Evolutionary conservation across 2,797 vertebrate species (phyloP), one percentile per base, ranked within the genome.

Genomic region (Loriculus beryllinus): DNA sequence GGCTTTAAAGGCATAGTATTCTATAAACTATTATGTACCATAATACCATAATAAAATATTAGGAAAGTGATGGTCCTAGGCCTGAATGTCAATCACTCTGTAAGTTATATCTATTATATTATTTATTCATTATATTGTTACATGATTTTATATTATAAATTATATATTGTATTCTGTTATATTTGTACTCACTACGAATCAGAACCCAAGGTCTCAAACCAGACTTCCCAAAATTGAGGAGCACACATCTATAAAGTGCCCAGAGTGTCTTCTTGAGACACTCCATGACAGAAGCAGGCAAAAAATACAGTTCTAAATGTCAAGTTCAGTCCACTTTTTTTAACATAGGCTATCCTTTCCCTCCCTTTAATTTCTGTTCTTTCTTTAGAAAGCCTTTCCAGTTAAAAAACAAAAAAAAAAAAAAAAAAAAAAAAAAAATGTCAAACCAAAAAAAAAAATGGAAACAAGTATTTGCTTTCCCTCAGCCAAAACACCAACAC

Each of bases 401-500:
- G 25, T 77, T 87, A 62, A 23, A 84, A 70, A 51, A 92, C n/a
- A 85, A 82, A 75, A 19, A 37, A 37, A 37, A 37, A 37, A 37
- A 37, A 37, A 37, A 37, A 37, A 37, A 37, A 85, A 80, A 48
- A 92, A 87, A 80, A 19, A 11, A 82, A 25, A 5, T 68, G 33
- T 74, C 48, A 77, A 35, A 52, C 47, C 37, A 37, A 45, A 84
- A 56, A 48, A 86, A 56, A 56, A 67, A 49, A 7, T 74, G 31
- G 48, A 75, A 77, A 75, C 18, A 28, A 70, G 9, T 56, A 82
- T 16, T 82, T 68, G 47, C 22, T 82, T 77, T 22, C 37, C 26
- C 68, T 52, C 82, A 89, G 40, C 57, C 57, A 82, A 92, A 94
- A n/a, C n/a, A n/a, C n/a, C n/a, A n/a, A n/a, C n/a, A n/a, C n/a